Evolutionary conservation across 2,113 vertebrate genomes (phyloP).

Genomic region (Pterophyllum scalare): DNA sequence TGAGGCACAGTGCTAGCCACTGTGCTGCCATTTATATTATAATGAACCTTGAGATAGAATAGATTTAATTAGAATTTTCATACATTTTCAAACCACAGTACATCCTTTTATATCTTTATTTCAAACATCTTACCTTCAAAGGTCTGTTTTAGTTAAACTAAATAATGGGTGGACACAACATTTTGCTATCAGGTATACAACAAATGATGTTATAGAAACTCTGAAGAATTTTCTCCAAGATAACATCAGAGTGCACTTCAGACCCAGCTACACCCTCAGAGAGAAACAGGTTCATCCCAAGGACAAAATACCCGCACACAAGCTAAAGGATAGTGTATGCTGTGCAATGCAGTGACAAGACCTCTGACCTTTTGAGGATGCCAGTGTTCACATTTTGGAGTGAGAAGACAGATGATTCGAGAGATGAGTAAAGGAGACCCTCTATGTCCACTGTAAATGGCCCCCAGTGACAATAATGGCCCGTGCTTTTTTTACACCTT

Average conservation of each 20-base stretch:
- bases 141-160: neutral
- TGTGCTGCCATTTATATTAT: too few relatives aligned
- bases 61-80: too few relatives aligned
- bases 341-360: neutral
- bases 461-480: neutral
- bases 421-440: neutral
- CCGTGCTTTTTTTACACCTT: neutral
- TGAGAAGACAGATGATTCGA: neutral
- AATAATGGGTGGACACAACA: neutral
- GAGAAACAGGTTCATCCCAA: neutral
- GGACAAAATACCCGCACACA: neutral
- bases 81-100: too few relatives aligned
- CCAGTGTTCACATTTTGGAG: neutral
- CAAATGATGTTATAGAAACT: neutral
- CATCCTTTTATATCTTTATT: neutral
- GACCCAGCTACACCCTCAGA: neutral
- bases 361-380: neutral
- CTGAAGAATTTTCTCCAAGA: fast-evolving
- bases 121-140: neutral
- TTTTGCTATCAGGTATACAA: neutral
- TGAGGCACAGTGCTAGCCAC: too few relatives aligned
- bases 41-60: too few relatives aligned
- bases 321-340: neutral
- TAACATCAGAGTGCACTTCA: neutral
- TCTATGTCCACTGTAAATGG: neutral